Base-by-base conservation (phyloP, 2,113 vertebrate genomes). In the Thamnaconus septentrionalis region DNA sequence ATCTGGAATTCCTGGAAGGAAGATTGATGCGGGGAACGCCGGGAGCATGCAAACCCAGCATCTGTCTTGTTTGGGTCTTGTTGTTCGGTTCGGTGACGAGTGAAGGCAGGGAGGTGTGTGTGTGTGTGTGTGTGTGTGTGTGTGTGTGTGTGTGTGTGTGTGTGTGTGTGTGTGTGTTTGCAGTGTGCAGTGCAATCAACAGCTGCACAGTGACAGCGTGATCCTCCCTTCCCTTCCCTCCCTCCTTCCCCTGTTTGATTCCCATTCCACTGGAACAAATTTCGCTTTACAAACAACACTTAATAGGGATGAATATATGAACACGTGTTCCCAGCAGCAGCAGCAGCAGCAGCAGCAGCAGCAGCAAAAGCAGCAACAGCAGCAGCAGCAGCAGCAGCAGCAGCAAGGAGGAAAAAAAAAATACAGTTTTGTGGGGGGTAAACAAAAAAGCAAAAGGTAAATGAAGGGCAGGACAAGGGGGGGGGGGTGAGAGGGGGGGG, bases 1-100 rank as follows among this genome's bases (percentile, higher is more conserved):
- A 87, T 86, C 85, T 86, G 86, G 86, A 83, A 86, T 88, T 89
- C 85, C 83, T 84, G 83, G 78, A 86, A 88, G 79, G 79, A 86
- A 88, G 87, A 87, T 76, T 76, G 83, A 86, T 87, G 82, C 57
- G 64, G 82, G 76, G 80, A 83, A 81, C 53, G 75, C 85, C 73
- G 80, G 78, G 63, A 87, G 87, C 80, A 84, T 80, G 79, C 83
- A 86, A 88, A 85, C 83, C 56, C 80, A 88, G 84, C 84, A 87
- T 89, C 89, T 90, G 89, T 86, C 86, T 86, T 81, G 85, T 81
- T 83, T 59, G 78, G 82, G 79, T 75, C 82, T 73, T 76, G 71
- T 64, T 88, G 89, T 31, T 31, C 18, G 18, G 18, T 31, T 87
- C 87, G 87, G 87, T 83, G 86, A 83, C 85, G 75, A 66, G 71